Evolutionary conservation across 2,888 invertebrate genomes (phyloP).

Genomic region (Microctonus brassicae): DNA sequence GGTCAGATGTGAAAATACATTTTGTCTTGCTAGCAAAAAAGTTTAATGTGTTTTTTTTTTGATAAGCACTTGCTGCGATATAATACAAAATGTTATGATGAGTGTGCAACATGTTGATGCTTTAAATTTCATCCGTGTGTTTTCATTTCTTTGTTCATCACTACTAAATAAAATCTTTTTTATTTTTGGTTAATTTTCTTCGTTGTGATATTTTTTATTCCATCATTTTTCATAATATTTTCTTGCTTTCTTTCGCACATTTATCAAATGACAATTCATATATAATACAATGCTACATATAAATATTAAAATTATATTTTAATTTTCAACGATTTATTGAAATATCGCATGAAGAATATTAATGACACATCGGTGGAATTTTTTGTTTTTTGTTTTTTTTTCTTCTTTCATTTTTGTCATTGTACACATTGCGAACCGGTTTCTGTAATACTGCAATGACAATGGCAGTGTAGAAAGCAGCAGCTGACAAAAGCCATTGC

Average conservation of each 20-base stretch:
- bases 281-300: too few relatives aligned
- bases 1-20: neutral
- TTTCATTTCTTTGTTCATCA: conserved; percentile 25
- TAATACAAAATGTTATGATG: conserved; percentile 1
- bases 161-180: neutral
- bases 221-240: conserved; percentile 2
- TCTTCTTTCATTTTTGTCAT: conserved; percentile 19
- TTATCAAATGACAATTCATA: neutral
- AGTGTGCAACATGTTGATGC: neutral
- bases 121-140: conserved; percentile 12
- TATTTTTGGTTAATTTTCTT: neutral
- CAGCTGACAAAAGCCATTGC: conserved; percentile 25
- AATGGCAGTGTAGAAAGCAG: neutral
- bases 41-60: conserved; percentile 30
- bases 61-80: conserved; percentile 29
- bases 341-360: neutral
- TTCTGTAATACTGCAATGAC: conserved; percentile 9
- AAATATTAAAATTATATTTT: neutral
- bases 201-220: conserved; percentile 7
- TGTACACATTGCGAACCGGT: neutral
- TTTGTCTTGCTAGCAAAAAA: conserved; percentile 9
- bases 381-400: conserved; percentile 2
- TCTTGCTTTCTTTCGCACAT: neutral
- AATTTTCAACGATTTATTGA: neutral
- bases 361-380: conserved; percentile 19